Evolutionary conservation across 2,113 vertebrate species (phyloP).

Genomic region (Cryptomyrus ogoouensis): DNA sequence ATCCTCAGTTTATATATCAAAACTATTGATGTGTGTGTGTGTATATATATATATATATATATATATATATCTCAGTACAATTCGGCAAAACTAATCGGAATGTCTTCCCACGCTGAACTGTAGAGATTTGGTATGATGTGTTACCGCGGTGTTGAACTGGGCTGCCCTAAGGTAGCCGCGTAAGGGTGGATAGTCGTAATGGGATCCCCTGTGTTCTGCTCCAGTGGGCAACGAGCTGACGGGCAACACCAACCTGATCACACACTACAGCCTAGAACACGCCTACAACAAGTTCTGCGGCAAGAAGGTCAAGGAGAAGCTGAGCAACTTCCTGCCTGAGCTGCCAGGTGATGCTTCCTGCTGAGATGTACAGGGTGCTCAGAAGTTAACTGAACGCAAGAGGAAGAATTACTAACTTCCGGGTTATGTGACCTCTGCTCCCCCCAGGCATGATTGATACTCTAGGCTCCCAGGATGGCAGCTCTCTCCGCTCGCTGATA

Average conservation of each 20-base stretch:
- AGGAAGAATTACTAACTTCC: neutral
- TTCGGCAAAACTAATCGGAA: neutral
- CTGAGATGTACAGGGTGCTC: neutral
- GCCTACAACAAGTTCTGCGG: constrained; percentile 96
- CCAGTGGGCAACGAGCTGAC: constrained; percentile 86
- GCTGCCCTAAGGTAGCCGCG: neutral
- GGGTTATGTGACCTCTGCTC: neutral
- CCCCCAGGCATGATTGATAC: constrained; percentile 84
- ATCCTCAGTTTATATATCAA: neutral
- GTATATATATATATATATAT: neutral
- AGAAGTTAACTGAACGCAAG: neutral
- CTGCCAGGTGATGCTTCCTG: constrained; percentile 67
- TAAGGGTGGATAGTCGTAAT: neutral
- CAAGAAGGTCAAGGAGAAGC: constrained; percentile 97
- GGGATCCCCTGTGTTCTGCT: neutral
- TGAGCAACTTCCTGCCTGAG: constrained; percentile 95
- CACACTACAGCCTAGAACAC: constrained; percentile 92
- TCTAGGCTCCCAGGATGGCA: constrained; percentile 87
- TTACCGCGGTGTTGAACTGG: neutral
- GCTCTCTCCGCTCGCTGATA: constrained; percentile 87
- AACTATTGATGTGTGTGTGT: neutral
- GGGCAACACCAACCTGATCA: constrained; percentile 93
- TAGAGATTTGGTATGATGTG: neutral
- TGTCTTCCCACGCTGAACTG: neutral
- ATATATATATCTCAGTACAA: neutral